phyloP scores from a whole-genome alignment of 2,888 invertebrate genomes.

The Timandra comae region DNA sequence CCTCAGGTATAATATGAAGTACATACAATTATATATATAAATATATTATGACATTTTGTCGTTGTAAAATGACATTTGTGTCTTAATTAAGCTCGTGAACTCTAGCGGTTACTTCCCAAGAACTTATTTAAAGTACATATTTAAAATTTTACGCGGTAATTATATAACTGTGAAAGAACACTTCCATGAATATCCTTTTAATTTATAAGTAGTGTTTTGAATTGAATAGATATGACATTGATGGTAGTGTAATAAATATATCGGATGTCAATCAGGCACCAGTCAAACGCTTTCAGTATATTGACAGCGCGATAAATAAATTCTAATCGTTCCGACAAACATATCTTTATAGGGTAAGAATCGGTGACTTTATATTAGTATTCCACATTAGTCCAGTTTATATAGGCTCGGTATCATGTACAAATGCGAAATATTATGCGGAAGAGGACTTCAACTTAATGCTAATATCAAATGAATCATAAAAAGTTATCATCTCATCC shows the following conservation, averaged over 20 bases:
- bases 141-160: too few species aligned
- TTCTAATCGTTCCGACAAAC: constrained; percentile 24
- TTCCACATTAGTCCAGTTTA: constrained; percentile 20
- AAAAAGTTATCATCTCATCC: background rate
- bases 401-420: constrained; percentile 24
- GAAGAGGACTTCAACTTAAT: constrained; percentile 17
- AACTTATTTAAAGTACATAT: too few species aligned
- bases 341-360: constrained; percentile 13
- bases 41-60: too few species aligned
- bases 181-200: too few species aligned
- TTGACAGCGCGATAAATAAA: constrained; percentile 20
- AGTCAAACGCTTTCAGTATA: constrained; percentile 14
- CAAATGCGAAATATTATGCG: constrained; percentile 18
- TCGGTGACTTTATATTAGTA: constrained; percentile 24
- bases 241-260: constrained; percentile 18
- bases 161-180: too few species aligned
- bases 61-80: too few species aligned
- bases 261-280: constrained; percentile 23
- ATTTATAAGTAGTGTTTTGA: constrained; percentile 15
- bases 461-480: constrained; percentile 8
- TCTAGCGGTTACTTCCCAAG: too few species aligned
- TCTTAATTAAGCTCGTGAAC: too few species aligned
- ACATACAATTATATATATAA: too few species aligned
- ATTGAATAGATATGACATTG: constrained; percentile 19
- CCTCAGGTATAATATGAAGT: too few species aligned